Conservation (phyloP, 2,113 vertebrate species). For the Ammospiza caudacuta region DNA sequence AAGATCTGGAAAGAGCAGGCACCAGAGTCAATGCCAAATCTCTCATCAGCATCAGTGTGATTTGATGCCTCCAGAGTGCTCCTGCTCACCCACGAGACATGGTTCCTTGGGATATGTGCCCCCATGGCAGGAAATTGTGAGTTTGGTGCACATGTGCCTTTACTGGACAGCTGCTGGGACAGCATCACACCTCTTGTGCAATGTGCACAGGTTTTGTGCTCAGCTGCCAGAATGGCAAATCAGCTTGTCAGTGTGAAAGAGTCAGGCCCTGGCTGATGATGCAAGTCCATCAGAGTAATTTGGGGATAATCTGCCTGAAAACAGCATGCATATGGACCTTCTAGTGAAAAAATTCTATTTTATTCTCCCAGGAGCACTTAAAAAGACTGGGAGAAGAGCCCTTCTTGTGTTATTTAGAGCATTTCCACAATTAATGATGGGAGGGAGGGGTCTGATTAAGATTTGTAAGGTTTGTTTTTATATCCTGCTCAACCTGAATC, state of each 20-base stretch:
- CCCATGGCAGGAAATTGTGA: neutral
- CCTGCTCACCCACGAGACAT: neutral
- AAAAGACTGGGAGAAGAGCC: neutral
- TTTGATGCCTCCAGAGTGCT: neutral
- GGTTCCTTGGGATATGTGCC: accelerated
- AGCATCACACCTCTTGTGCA: neutral
- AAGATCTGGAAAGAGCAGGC: neutral
- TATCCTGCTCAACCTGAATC: neutral
- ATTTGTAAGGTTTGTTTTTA: neutral
- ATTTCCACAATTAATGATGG: neutral
- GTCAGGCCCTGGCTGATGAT: neutral
- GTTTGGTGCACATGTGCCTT: neutral
- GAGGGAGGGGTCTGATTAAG: neutral
- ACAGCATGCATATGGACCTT: neutral
- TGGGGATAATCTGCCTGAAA: neutral
- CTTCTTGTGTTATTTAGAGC: neutral
- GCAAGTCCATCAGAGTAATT: neutral
- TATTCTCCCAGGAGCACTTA: neutral
- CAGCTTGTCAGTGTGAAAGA: neutral
- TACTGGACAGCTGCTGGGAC: neutral
- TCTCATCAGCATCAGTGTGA: neutral
- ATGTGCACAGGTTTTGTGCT: accelerated
- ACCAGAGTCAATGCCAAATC: neutral
- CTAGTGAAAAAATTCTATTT: neutral
- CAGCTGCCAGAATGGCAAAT: neutral